These are phyloP conservation scores for Nipponacmea schrenckii DNA, from an alignment of 2,888 invertebrate genomes.

Conservation along the genomic window DNA sequence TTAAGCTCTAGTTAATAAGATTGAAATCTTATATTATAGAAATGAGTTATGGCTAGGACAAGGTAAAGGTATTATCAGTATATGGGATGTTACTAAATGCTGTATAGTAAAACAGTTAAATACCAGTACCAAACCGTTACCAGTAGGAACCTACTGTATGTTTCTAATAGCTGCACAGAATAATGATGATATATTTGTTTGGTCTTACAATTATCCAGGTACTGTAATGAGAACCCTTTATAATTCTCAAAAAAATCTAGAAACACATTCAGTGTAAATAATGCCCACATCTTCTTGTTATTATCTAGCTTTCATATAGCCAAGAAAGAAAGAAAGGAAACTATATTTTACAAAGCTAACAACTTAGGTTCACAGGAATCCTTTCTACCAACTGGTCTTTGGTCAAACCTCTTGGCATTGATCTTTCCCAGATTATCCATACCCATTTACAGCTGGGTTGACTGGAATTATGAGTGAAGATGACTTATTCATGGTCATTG, in stretches of 20 bases:
- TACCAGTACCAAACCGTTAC: conserved; percentile 29
- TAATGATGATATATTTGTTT: conserved; percentile 52
- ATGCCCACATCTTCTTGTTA: no score
- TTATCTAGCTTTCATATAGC: not conserved
- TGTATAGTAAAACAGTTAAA: conserved; percentile 25
- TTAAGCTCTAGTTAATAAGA: no score
- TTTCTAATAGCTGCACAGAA: conserved; percentile 71
- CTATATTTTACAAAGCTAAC: no score
- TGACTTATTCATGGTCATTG: no score
- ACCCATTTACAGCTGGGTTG: no score
- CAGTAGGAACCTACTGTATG: conserved; percentile 69
- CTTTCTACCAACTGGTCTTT: no score
- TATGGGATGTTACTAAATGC: conserved; percentile 30
- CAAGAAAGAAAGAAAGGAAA: no score
- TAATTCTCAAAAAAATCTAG: not conserved
- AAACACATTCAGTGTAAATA: not conserved
- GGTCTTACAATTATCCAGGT: conserved; percentile 87
- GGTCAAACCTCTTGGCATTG: no score
- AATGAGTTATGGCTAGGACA: conserved; percentile 56
- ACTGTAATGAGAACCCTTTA: conserved; percentile 16
- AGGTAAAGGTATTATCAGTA: conserved; percentile 43
- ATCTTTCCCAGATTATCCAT: no score
- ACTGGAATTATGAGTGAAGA: no score
- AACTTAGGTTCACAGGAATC: no score
- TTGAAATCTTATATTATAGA: conserved; percentile 21